Evolutionary conservation across 2,113 vertebrate genomes (phyloP).

Genomic region (Aepyceros melampus): DNA sequence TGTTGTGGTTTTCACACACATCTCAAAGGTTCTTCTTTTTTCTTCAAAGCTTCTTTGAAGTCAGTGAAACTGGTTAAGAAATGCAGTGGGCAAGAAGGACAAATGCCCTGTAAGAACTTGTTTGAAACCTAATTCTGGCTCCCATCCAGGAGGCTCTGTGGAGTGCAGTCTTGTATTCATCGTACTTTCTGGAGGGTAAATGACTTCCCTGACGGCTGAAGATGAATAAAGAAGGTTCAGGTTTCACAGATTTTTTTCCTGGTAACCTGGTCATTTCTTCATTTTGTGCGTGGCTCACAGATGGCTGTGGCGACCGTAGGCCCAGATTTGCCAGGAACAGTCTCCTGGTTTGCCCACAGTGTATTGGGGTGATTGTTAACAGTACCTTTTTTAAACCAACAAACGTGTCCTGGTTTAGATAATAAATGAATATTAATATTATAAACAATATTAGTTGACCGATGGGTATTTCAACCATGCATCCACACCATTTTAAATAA

Average conservation of each 20-base stretch:
- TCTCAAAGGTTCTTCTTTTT: conserved; percentile 1
- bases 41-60: conserved; percentile 56
- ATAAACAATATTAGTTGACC: neutral
- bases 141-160: neutral
- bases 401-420: neutral
- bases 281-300: neutral
- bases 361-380: neutral
- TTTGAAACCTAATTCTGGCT: neutral
- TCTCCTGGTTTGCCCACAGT: neutral
- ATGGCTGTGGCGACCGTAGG: neutral
- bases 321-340: neutral
- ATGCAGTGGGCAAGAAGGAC: neutral
- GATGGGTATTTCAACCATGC: neutral
- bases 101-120: neutral
- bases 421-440: neutral
- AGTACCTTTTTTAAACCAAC: neutral
- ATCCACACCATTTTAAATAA: neutral
- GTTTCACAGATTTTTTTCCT: neutral
- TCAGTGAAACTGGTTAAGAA: conserved; percentile 37
- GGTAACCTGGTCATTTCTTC: neutral
- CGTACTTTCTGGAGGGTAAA: neutral
- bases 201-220: neutral
- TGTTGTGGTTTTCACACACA: neutral
- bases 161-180: neutral
- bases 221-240: neutral